phyloP scores from a whole-genome alignment of 2,888 invertebrate genomes.

The Anarsia innoxiella region DNA sequence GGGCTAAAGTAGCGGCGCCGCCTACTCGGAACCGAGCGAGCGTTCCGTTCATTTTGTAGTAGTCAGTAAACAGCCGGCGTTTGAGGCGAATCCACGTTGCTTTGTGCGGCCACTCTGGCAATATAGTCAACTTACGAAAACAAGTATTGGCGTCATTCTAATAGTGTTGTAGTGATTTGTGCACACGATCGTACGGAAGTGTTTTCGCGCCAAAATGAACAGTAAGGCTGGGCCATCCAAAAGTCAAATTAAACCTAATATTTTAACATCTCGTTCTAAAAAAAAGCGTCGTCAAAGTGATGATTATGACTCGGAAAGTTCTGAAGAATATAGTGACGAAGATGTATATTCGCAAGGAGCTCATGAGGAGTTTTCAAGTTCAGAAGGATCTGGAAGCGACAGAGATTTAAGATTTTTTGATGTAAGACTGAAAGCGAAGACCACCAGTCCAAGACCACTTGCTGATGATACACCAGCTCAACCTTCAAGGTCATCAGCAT shows the following conservation, averaged over 20 bases:
- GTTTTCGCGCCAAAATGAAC: conserved; percentile 19
- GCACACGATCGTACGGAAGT: conserved; percentile 14
- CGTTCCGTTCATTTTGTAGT: conserved; percentile 16
- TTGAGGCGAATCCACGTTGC: conserved; percentile 11
- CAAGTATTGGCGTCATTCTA: conserved; percentile 16
- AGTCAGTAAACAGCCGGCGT: conserved; percentile 14
- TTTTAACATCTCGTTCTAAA: conserved; percentile 16
- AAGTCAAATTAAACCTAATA: conserved; percentile 12
- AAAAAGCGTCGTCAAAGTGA: conserved; percentile 18
- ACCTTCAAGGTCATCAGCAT: conserved; percentile 17
- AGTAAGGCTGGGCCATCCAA: conserved; percentile 16
- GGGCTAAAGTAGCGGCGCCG: conserved; percentile 16
- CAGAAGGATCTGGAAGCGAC: background rate
- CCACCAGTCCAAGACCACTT: conserved; percentile 16
- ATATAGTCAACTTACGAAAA: conserved; percentile 19
- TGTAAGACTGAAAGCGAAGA: conserved; percentile 13
- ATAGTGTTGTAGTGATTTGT: conserved; percentile 16
- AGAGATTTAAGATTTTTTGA: conserved; percentile 17
- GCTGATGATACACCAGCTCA: conserved; percentile 11
- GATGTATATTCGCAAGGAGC: conserved; percentile 15
- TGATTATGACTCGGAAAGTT: conserved; percentile 16
- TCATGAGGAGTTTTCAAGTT: conserved; percentile 6
- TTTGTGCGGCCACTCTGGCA: conserved; percentile 17
- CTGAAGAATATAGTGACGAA: conserved; percentile 15
- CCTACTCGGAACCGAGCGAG: conserved; percentile 18